Evolutionary conservation across 92 coral and sea anemone genomes (phyloP).

Genomic region (Siderastrea siderea): DNA sequence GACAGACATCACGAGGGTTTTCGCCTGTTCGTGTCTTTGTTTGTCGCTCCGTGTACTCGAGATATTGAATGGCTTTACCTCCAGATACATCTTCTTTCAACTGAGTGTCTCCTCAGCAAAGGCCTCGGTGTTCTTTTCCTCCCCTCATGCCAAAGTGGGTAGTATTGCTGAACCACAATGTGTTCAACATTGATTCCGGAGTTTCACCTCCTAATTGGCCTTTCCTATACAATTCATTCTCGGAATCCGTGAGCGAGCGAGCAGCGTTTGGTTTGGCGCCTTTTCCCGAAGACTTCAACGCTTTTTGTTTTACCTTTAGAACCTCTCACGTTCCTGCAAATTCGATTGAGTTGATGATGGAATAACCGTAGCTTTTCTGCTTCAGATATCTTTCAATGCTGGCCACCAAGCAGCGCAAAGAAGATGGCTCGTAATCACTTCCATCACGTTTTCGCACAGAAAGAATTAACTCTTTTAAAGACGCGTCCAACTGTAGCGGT

Average conservation of each 20-base stretch:
- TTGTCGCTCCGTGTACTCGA: constrained; percentile 53
- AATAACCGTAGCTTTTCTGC: constrained; percentile 13
- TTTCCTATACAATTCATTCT: constrained; percentile 32
- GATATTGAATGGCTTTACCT: constrained; percentile 21
- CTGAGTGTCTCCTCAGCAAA: constrained; percentile 54
- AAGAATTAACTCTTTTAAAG: constrained; percentile 6
- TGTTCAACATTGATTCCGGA: constrained; percentile 42
- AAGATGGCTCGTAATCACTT: constrained; percentile 35
- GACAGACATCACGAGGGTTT: constrained; percentile 48
- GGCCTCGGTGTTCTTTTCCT: constrained; percentile 55
- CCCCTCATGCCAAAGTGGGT: constrained; percentile 58
- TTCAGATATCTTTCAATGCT: constrained; percentile 33
- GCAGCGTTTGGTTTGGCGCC: constrained; percentile 41
- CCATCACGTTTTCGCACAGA: constrained; percentile 29
- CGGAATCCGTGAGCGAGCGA: constrained; percentile 25
- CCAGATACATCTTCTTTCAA: constrained; percentile 31
- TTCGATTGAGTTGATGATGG: constrained; percentile 20
- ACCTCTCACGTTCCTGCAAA: constrained; percentile 36
- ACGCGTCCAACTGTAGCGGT: not conserved
- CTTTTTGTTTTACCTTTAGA: constrained; percentile 32
- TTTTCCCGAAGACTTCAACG: constrained; percentile 10
- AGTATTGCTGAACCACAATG: constrained; percentile 45
- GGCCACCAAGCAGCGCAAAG: constrained; percentile 26
- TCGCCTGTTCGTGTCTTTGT: constrained; percentile 58
- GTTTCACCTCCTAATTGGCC: constrained; percentile 31